Evolutionary conservation across 2,888 invertebrate species (phyloP).

Genomic region (Drosophila rubida): DNA sequence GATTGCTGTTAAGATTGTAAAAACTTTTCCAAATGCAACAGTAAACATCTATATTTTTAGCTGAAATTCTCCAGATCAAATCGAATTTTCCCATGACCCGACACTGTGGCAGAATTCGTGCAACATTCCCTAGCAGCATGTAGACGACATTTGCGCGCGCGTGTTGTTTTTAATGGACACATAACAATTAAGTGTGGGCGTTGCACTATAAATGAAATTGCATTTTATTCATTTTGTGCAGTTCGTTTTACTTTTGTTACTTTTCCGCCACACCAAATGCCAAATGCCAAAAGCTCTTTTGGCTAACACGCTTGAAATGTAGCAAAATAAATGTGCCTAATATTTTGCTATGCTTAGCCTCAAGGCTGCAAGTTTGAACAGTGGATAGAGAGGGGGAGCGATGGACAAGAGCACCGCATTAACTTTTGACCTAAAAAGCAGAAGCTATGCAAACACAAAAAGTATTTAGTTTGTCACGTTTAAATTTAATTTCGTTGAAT

Average conservation of each 20-base stretch:
- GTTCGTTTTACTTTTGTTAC: conserved; percentile 28
- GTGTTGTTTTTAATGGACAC: conserved; percentile 42
- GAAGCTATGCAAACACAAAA: not conserved
- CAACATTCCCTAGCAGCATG: conserved; percentile 11
- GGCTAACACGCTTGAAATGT: conserved; percentile 53
- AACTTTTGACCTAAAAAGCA: conserved; percentile 57
- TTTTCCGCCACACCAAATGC: conserved; percentile 31
- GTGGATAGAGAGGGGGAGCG: not conserved
- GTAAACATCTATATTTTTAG: not conserved
- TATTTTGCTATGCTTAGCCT: conserved; percentile 7
- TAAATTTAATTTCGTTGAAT: conserved; percentile 44
- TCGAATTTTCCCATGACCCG: not conserved
- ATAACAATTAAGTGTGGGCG: conserved; percentile 57
- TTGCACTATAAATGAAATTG: conserved; percentile 20
- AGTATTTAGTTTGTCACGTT: conserved; percentile 22
- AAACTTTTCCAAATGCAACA: not conserved
- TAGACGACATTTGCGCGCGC: conserved; percentile 36
- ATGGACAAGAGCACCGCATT: conserved; percentile 29
- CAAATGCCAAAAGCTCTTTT: conserved; percentile 26
- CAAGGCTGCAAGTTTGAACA: conserved; percentile 14
- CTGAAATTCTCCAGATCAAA: not conserved
- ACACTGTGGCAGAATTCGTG: not conserved
- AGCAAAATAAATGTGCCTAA: conserved; percentile 26
- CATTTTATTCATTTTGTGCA: conserved; percentile 34
- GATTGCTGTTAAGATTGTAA: not conserved